These are phyloP conservation scores for Drosophila pseudoananassae DNA, from an alignment of 1,140 invertebrate species.

Conservation along the genomic window DNA sequence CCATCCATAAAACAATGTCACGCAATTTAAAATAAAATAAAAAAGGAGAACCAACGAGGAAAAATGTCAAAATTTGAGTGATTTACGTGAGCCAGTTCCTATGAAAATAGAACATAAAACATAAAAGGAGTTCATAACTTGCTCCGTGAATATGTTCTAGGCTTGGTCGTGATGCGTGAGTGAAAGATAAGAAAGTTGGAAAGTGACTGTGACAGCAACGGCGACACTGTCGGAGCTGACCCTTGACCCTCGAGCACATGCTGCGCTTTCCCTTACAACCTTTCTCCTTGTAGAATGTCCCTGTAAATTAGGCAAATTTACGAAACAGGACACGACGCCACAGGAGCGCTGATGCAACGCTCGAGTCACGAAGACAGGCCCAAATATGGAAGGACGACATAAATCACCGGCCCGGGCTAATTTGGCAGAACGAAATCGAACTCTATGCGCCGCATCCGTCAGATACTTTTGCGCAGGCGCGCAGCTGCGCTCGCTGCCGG, in stretches of 20 bases:
- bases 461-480: conserved; percentile 71
- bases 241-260: conserved; percentile 47
- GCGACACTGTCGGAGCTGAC: conserved; percentile 7
- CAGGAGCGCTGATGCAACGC: conserved; percentile 29
- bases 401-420: conserved; percentile 66
- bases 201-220: conserved; percentile 30
- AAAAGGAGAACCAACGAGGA: conserved; percentile 18
- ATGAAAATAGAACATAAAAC: conserved; percentile 56
- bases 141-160: conserved; percentile 13
- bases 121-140: conserved; percentile 73
- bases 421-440: conserved; percentile 74
- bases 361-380: conserved; percentile 17
- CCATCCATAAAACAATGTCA: conserved; percentile 79
- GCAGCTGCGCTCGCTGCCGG: conserved; percentile 47
- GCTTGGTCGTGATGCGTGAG: conserved; percentile 38
- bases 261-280: conserved; percentile 28
- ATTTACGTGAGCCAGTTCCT: conserved; percentile 75
- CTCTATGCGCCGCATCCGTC: conserved; percentile 57
- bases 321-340: conserved; percentile 63
- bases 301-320: conserved; percentile 71
- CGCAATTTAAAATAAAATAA: conserved; percentile 71
- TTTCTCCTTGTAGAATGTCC: conserved; percentile 7
- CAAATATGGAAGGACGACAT: conserved; percentile 51
- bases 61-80: conserved; percentile 83
- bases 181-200: conserved; percentile 59